These are phyloP conservation scores for Chitala chitala DNA, from an alignment of 2,113 vertebrate species.

Conservation along the genomic window DNA sequence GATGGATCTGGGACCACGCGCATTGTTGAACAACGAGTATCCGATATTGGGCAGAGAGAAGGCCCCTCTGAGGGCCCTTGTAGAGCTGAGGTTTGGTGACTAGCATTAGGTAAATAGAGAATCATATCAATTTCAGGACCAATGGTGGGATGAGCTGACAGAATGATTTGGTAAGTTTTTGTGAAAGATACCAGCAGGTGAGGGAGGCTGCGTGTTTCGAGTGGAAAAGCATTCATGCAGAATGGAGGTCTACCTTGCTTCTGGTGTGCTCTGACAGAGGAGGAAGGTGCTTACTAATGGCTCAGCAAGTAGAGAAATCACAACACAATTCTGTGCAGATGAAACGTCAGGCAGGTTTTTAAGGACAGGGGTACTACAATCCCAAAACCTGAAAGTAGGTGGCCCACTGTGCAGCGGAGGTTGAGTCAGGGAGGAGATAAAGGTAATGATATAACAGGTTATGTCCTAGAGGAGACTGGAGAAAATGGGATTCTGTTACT, in stretches of 20 bases:
- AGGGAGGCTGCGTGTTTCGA: not conserved
- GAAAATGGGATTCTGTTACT: conserved; percentile 12
- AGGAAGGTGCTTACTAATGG: not conserved
- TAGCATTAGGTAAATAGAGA: not conserved
- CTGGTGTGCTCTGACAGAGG: no score
- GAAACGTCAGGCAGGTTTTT: not conserved
- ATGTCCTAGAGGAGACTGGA: conserved; percentile 1
- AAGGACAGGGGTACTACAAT: not conserved
- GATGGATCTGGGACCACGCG: not conserved
- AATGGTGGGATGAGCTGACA: not conserved
- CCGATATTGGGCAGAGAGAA: no score
- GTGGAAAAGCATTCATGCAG: not conserved
- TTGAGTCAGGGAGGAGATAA: conserved; percentile 5
- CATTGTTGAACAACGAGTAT: not conserved
- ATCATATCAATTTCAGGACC: not conserved
- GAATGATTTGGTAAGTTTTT: not conserved
- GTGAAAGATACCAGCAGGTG: no score
- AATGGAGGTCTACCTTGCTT: not conserved
- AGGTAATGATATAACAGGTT: conserved; percentile 4
- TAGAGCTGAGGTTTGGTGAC: not conserved
- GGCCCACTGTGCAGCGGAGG: not conserved
- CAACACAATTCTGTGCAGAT: conserved; percentile 9
- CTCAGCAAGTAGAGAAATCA: not conserved
- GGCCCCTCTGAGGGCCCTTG: no score
- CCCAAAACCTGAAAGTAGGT: conserved; percentile 7